phyloP scores from a whole-genome alignment of 2,888 invertebrate species.

The Geotrupes spiniger region DNA sequence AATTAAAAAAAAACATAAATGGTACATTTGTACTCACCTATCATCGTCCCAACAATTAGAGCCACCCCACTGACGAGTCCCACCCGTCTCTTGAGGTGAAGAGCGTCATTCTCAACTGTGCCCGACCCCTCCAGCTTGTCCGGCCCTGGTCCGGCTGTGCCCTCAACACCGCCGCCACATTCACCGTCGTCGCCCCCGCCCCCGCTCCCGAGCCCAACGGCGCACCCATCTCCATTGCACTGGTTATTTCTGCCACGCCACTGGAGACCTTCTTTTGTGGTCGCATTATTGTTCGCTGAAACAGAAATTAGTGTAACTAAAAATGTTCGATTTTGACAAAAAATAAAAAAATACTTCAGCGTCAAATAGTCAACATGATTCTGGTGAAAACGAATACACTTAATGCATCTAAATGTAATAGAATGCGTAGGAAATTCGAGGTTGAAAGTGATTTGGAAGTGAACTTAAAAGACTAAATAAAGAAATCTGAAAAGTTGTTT shows the following conservation, averaged over 20 bases:
- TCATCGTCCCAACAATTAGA: slow-evolving; percentile 98
- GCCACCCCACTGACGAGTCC: slow-evolving; percentile 99
- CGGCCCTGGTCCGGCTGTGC: slow-evolving; percentile 60
- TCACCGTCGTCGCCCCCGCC: slow-evolving; percentile 51
- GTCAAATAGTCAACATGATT: too few species aligned
- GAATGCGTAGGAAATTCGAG: too few species aligned
- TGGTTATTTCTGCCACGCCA: slow-evolving; percentile 40
- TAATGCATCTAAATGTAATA: too few species aligned
- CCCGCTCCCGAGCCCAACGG: slow-evolving; percentile 12
- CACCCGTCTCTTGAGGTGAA: slow-evolving; percentile 99
- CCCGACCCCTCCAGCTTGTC: slow-evolving; percentile 76
- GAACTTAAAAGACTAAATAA: too few species aligned
- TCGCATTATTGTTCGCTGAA: slow-evolving; percentile 51
- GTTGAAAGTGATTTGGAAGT: too few species aligned
- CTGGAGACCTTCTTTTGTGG: slow-evolving; percentile 49
- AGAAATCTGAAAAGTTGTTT: too few species aligned
- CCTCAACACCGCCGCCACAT: slow-evolving; percentile 50
- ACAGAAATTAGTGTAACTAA: too few species aligned
- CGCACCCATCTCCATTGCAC: slow-evolving; percentile 38
- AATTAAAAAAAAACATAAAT: too few species aligned
- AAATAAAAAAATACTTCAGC: too few species aligned
- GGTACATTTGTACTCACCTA: slow-evolving; percentile 62
- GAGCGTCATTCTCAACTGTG: slow-evolving; percentile 93
- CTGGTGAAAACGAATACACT: too few species aligned
- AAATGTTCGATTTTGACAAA: too few species aligned